Conservation (phyloP, 2,797 vertebrate genomes). For the Parauchenoglanis ngamensis region DNA sequence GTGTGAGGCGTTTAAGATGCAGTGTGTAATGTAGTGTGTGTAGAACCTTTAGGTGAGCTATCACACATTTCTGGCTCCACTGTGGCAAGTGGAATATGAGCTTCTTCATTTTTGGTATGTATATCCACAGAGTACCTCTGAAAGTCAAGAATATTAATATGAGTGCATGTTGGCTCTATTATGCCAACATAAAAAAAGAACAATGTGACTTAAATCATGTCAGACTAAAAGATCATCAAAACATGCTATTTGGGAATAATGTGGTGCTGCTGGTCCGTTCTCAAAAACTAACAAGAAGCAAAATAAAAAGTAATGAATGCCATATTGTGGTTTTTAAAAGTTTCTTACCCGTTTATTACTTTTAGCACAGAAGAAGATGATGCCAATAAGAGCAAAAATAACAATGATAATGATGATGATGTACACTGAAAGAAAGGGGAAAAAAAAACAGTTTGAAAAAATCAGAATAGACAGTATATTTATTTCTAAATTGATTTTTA, state of each 20-base stretch:
- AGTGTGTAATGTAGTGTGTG: background rate
- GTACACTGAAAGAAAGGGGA: conserved; percentile 6
- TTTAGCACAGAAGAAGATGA: conserved; percentile 47
- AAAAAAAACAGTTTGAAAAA: background rate
- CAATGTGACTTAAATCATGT: background rate
- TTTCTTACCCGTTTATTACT: conserved; percentile 66
- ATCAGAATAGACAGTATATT: background rate
- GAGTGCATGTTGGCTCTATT: background rate
- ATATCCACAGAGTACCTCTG: conserved; percentile 69
- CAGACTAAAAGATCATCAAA: background rate
- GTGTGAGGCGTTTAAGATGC: background rate
- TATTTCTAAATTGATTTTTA: background rate
- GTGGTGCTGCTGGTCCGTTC: background rate
- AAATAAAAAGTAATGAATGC: background rate
- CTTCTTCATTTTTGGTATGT: conserved; percentile 63
- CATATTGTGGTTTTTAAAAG: background rate
- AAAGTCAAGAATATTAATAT: conserved; percentile 13
- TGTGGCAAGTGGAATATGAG: conserved; percentile 68
- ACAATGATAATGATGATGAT: conserved; percentile 42
- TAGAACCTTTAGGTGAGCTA: conserved; percentile 65
- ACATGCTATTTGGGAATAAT: background rate
- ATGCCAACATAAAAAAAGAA: background rate
- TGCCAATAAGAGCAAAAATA: background rate
- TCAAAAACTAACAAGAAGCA: background rate
- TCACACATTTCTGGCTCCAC: conserved; percentile 58